Percentiles rank a stretch among this genome's conserved stretches.
Evolutionary conservation across 2,888 invertebrate species (phyloP).

Genomic region (Coleophora flavipennella): DNA sequence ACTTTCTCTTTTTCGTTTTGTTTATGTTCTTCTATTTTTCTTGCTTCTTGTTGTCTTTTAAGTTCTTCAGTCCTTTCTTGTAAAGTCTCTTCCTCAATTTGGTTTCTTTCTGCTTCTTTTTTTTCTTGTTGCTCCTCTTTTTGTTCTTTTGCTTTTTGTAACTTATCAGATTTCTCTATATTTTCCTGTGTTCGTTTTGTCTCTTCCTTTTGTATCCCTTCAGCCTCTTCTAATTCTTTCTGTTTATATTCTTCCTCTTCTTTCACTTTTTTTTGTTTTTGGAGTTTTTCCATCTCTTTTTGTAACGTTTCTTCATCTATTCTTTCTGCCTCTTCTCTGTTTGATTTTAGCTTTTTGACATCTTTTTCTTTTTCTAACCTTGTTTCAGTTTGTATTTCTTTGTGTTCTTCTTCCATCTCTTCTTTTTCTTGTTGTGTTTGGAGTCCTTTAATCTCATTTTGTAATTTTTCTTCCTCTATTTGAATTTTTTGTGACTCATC

Average conservation of each 20-base stretch:
- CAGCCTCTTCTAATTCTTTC: no score
- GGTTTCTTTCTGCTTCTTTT: slow-evolving; percentile 8
- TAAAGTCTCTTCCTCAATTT: slow-evolving; percentile 5
- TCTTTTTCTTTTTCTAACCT: no score
- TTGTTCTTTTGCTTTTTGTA: no score
- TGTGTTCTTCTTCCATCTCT: no score
- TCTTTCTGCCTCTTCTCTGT: no score
- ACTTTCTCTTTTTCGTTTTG: not conserved
- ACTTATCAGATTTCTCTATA: no score
- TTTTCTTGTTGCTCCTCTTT: slow-evolving; percentile 10
- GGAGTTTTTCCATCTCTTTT: slow-evolving; percentile 9
- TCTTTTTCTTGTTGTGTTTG: not conserved
- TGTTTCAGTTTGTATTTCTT: no score
- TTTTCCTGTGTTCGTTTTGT: slow-evolving; percentile 5
- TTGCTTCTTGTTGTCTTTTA: slow-evolving; percentile 10
- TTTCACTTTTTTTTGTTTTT: slow-evolving; percentile 12
- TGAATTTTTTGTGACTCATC: slow-evolving; percentile 2
- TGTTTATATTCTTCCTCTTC: slow-evolving; percentile 31
- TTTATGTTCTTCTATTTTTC: slow-evolving; percentile 4
- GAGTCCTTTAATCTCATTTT: slow-evolving; percentile 1
- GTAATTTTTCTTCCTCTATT: slow-evolving; percentile 1
- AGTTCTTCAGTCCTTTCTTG: no score
- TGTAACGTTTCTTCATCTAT: no score
- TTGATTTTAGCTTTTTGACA: no score
- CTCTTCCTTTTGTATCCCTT: slow-evolving; percentile 3